Evolutionary conservation across 2,797 vertebrate genomes (phyloP), one percentile per base, ranked within the genome.

Genomic region (Gambelia wislizenii): DNA sequence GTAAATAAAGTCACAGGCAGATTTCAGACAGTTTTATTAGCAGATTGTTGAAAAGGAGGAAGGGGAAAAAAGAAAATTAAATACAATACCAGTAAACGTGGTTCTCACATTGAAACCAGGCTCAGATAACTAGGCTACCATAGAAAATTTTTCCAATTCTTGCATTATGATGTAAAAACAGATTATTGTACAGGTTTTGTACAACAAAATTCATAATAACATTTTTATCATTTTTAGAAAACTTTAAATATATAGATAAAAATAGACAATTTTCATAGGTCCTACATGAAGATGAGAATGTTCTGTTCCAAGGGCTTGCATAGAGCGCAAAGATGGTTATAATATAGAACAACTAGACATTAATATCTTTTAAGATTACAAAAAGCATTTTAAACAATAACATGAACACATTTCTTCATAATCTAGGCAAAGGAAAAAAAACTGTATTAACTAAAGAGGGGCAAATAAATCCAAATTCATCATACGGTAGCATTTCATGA

Each of bases 181-280:
- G 97, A 97, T 97, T 97, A 97, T 97, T 97, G 97, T 97, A 97
- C 97, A 97, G 96, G 95, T 97, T 97, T 97, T 97, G 97, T 97
- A 97, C 97, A 97, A 97, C 97, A 97, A 97, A 97, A 97, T 97
- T 97, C 92, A 97, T 97, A 96, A 95, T 97, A 97, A 97, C 96
- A 96, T 97, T 97, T 97, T 97, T 97, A 94, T 97, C 96, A 96
- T 97, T 97, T 98, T 97, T 98, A 97, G 97, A 97, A 98, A 98
- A 98, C 97, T 97, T 98, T 98, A 97, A 98, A 97, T 97, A 97
- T 97, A 97, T 97, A 97, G 97, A 98, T 98, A 98, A 98, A 98
- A 98, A 98, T 98, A 98, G 97, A 98, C 97, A 97, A 97, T 98
- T 98, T 98, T 97, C 97, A 97, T 98, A 98, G 97, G 97, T 97